Percentiles rank a stretch among this genome's conserved stretches.
These are phyloP conservation scores for Recurvirostra avosetta DNA, from an alignment of 2,113 vertebrate species.

Conservation along the genomic window DNA sequence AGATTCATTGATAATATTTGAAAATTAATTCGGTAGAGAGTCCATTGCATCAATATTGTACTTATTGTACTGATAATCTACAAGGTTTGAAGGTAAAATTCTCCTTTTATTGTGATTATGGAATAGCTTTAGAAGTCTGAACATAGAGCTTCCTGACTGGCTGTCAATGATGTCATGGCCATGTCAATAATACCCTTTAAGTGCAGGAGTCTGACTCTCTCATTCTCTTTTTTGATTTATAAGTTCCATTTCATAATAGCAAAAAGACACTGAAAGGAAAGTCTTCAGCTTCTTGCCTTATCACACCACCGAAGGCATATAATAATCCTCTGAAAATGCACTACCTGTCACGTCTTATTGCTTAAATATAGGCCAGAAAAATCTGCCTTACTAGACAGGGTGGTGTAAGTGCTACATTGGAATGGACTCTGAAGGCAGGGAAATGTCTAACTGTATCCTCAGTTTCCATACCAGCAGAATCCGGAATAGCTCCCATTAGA, in stretches of 20 bases:
- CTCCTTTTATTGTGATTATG: neutral
- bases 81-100: neutral
- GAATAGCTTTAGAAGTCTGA: slow-evolving; percentile 22
- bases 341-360: slow-evolving; percentile 16
- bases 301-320: neutral
- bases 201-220: neutral
- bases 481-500: neutral
- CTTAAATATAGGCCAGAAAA: slow-evolving; percentile 36
- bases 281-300: slow-evolving; percentile 1
- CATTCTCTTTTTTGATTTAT: slow-evolving; percentile 1
- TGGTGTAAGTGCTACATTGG: neutral
- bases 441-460: neutral
- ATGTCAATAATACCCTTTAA: slow-evolving; percentile 14
- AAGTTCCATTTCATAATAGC: slow-evolving; percentile 36
- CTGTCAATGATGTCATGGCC: neutral
- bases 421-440: neutral
- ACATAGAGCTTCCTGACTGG: neutral
- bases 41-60: no score
- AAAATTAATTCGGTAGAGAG: neutral
- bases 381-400: neutral
- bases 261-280: slow-evolving; percentile 33
- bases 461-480: neutral
- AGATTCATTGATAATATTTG: neutral
- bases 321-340: slow-evolving; percentile 48
- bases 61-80: no score